Evolutionary conservation across 2,113 vertebrate species (phyloP).

Genomic region (Tauraco erythrolophus): DNA sequence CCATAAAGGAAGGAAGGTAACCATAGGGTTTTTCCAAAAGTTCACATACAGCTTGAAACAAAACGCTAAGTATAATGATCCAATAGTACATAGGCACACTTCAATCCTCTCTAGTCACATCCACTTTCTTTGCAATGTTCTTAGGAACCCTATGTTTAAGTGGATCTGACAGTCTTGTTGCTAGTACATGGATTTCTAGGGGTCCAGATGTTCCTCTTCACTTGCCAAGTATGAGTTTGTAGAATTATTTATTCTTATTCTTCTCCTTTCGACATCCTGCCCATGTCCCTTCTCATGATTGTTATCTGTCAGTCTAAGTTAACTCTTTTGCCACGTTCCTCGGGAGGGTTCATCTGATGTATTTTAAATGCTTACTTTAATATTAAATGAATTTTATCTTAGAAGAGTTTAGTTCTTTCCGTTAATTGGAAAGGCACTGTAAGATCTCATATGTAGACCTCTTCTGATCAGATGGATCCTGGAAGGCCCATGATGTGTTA

Average conservation of each 20-base stretch:
- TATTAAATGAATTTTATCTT: background rate
- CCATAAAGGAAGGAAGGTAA: background rate
- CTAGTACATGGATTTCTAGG: background rate
- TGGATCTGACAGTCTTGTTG: background rate
- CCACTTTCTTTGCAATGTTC: background rate
- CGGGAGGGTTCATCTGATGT: background rate
- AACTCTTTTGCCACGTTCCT: background rate
- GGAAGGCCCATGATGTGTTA: background rate
- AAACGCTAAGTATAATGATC: background rate
- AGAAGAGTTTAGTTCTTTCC: background rate
- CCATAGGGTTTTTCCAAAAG: background rate
- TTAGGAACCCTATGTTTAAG: background rate
- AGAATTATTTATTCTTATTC: background rate
- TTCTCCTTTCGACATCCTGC: background rate
- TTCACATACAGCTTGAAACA: background rate
- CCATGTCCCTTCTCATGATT: accelerated
- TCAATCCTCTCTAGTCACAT: background rate
- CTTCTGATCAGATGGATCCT: background rate
- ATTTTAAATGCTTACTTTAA: background rate
- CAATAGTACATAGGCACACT: background rate
- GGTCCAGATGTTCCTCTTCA: background rate
- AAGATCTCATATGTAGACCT: background rate
- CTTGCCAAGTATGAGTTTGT: background rate
- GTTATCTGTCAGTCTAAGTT: background rate
- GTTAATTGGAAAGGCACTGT: background rate